Conservation (phyloP, 2,113 vertebrate species). For the Ophthalmolycus amberensis region DNA sequence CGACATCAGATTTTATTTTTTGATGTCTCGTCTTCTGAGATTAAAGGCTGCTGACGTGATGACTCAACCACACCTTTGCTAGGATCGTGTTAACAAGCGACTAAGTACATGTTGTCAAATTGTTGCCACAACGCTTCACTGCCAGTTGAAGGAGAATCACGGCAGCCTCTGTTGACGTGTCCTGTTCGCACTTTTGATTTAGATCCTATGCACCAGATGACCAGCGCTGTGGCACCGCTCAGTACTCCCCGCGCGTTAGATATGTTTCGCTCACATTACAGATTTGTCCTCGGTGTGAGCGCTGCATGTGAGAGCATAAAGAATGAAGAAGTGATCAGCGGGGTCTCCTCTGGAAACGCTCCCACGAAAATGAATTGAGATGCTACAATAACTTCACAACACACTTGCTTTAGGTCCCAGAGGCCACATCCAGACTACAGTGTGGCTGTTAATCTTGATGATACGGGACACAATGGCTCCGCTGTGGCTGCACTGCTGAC, state of each 20-base stretch:
- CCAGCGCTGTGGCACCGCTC: slow-evolving; percentile 8
- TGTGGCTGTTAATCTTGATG: slow-evolving; percentile 73
- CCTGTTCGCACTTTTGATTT: slow-evolving; percentile 59
- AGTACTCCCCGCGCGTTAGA: slow-evolving; percentile 20
- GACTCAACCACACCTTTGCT: slow-evolving; percentile 43
- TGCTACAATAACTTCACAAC: slow-evolving; percentile 60
- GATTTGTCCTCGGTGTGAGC: slow-evolving; percentile 12
- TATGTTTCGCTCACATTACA: slow-evolving; percentile 49
- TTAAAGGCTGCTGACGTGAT: slow-evolving; percentile 58
- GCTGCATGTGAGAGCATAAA: slow-evolving; percentile 47
- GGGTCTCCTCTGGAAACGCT: slow-evolving; percentile 62
- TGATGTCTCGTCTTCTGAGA: slow-evolving; percentile 48
- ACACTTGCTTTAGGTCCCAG: slow-evolving; percentile 47
- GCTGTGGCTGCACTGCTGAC: slow-evolving; percentile 54
- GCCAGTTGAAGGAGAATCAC: slow-evolving; percentile 14
- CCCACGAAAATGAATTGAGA: slow-evolving; percentile 56
- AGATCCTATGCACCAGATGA: slow-evolving; percentile 4
- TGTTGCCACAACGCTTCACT: neutral
- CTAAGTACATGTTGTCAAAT: slow-evolving; percentile 9
- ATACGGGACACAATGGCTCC: slow-evolving; percentile 61
- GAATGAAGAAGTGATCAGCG: slow-evolving; percentile 63
- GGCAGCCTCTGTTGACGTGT: slow-evolving; percentile 10
- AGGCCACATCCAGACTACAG: slow-evolving; percentile 56
- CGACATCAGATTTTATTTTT: neutral
- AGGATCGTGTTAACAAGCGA: slow-evolving; percentile 4